Evolutionary conservation across 2,888 invertebrate genomes (phyloP).

Genomic region (Ennomos erosarius): DNA sequence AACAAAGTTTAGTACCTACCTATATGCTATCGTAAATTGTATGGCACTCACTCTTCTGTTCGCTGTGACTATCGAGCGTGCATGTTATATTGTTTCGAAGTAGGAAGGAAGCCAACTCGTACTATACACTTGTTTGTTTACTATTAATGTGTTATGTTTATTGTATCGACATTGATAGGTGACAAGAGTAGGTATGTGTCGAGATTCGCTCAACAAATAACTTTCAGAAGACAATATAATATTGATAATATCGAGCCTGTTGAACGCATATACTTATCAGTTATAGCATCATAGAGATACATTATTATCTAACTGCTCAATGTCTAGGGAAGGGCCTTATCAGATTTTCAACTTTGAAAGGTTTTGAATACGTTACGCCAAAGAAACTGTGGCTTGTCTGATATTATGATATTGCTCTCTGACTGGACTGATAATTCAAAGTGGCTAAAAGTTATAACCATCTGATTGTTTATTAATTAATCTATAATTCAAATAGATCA

Average conservation of each 20-base stretch:
- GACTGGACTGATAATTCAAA: not conserved
- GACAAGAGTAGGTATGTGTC: no score
- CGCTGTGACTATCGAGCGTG: conserved; percentile 4
- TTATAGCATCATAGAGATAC: not conserved
- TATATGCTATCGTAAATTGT: conserved; percentile 4
- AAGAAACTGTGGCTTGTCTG: conserved; percentile 4
- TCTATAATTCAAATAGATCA: no score
- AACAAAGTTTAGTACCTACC: not conserved
- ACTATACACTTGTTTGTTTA: conserved; percentile 6
- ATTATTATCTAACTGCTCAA: not conserved
- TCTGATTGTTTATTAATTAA: no score
- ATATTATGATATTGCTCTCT: conserved; percentile 4
- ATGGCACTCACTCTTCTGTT: not conserved
- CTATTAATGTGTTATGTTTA: not conserved
- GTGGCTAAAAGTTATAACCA: no score
- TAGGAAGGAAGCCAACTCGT: not conserved
- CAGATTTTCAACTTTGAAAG: conserved; percentile 7
- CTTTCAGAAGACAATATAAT: not conserved
- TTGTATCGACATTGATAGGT: no score
- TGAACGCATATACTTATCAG: conserved; percentile 1
- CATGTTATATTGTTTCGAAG: conserved; percentile 18
- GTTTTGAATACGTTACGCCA: not conserved
- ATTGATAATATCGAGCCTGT: conserved; percentile 11
- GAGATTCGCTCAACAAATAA: not conserved
- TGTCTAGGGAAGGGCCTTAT: conserved; percentile 1